Evolutionary conservation across 2,888 invertebrate genomes (phyloP).

Genomic region (Sisyra nigra): DNA sequence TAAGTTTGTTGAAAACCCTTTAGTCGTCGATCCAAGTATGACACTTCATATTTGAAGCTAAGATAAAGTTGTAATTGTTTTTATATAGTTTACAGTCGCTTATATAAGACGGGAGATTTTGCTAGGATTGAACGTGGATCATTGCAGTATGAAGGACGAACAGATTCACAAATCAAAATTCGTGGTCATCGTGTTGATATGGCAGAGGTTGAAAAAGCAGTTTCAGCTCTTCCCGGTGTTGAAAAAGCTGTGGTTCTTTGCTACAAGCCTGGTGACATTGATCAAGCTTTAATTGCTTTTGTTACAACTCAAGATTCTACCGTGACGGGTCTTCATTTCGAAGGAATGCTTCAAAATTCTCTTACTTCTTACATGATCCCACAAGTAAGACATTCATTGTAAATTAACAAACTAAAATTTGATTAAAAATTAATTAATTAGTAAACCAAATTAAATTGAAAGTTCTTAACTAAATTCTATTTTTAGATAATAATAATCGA

Average conservation of each 20-base stretch:
- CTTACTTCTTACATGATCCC: conserved; percentile 69
- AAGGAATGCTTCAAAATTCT: conserved; percentile 41
- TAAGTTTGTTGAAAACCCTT: conserved; percentile 59
- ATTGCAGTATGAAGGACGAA: conserved; percentile 64
- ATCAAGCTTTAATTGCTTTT: conserved; percentile 58
- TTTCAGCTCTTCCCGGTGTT: conserved; percentile 42
- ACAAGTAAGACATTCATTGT: conserved; percentile 39
- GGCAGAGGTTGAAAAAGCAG: conserved; percentile 64
- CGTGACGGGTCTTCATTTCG: conserved; percentile 41
- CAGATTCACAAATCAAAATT: conserved; percentile 53
- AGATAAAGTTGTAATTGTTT: background rate
- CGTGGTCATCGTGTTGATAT: conserved; percentile 76
- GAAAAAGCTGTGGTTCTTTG: conserved; percentile 67
- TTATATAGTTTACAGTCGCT: conserved; percentile 41
- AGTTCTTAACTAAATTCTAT: no score
- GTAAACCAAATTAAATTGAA: conserved; percentile 1
- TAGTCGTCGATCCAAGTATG: conserved; percentile 45
- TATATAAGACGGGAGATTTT: conserved; percentile 77
- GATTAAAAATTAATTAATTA: conserved; percentile 2
- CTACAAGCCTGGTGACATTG: conserved; percentile 55
- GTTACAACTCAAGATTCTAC: conserved; percentile 28
- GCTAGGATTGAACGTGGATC: conserved; percentile 44
- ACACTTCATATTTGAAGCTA: conserved; percentile 3
- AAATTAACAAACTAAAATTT: background rate
- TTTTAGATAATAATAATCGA: conserved; percentile 49